Evolutionary conservation across 2,113 vertebrate species (phyloP).

Genomic region (Leptobrachium leishanense): DNA sequence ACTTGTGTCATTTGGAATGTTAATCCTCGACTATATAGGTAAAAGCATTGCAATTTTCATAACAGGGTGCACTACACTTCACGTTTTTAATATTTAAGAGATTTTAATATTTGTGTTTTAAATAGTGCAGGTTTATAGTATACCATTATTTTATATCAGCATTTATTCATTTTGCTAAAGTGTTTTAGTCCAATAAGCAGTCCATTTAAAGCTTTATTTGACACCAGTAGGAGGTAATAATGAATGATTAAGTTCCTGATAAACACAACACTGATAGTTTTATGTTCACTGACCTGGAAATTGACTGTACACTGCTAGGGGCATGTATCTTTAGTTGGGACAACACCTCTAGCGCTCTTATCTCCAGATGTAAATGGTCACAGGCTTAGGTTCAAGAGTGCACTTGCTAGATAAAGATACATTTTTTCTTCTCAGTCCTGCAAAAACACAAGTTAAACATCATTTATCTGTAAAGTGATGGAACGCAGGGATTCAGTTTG

Average conservation of each 20-base stretch:
- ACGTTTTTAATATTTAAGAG: too few relatives aligned
- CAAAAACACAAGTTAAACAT: slow-evolving; percentile 38
- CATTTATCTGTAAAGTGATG: slow-evolving; percentile 44
- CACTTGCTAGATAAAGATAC: slow-evolving; percentile 35
- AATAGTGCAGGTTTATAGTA: too few relatives aligned
- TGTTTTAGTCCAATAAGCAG: too few relatives aligned
- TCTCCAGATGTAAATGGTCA: slow-evolving; percentile 32
- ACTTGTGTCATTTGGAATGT: too few relatives aligned
- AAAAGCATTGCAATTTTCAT: too few relatives aligned
- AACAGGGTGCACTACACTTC: too few relatives aligned
- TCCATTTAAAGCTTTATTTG: neutral
- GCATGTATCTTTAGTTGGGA: slow-evolving; percentile 28
- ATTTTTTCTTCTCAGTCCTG: slow-evolving; percentile 28
- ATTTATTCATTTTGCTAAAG: too few relatives aligned
- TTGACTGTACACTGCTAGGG: slow-evolving; percentile 29
- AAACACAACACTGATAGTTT: slow-evolving; percentile 30
- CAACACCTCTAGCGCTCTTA: slow-evolving; percentile 33
- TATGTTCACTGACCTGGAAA: slow-evolving; percentile 44
- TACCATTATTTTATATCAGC: too few relatives aligned
- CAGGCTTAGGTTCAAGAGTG: slow-evolving; percentile 44
- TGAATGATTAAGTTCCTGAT: slow-evolving; percentile 26
- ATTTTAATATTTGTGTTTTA: too few relatives aligned
- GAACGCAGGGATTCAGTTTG: slow-evolving; percentile 30
- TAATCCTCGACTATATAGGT: too few relatives aligned
- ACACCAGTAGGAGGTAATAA: slow-evolving; percentile 7